Evolutionary conservation across 1,140 invertebrate genomes (phyloP).

Genomic region (Ostrea denselamellosa): DNA sequence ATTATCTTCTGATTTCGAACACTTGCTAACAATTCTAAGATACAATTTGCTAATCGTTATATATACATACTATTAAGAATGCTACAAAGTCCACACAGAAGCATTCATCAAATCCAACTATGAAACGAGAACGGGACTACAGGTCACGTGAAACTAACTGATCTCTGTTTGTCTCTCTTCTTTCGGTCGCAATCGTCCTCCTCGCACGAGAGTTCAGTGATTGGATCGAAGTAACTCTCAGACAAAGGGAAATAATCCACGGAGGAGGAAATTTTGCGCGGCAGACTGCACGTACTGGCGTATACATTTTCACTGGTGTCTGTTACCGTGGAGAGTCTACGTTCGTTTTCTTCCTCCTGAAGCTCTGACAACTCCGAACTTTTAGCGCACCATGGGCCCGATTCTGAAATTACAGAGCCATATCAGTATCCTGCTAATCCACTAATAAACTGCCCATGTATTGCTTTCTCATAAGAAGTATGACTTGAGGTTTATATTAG

Average conservation of each 20-base stretch:
- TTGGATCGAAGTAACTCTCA: not conserved
- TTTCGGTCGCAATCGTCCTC: not conserved
- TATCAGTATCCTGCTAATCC: too few species aligned
- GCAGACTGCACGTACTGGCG: conserved; percentile 15
- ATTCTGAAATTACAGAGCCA: not conserved
- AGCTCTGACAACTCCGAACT: not conserved
- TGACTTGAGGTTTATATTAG: too few species aligned
- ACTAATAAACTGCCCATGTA: too few species aligned
- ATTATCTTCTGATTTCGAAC: too few species aligned
- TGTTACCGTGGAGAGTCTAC: not conserved
- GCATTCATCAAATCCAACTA: not conserved
- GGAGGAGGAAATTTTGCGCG: not conserved
- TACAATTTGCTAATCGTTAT: too few species aligned
- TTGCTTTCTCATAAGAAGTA: too few species aligned
- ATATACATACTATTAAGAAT: too few species aligned
- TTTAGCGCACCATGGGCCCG: not conserved
- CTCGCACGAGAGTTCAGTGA: conserved; percentile 15
- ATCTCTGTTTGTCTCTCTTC: not conserved
- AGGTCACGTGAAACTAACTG: conserved; percentile 11
- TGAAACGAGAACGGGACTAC: not conserved
- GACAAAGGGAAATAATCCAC: not conserved
- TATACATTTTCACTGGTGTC: not conserved
- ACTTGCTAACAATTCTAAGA: too few species aligned
- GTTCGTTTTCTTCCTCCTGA: conserved; percentile 7
- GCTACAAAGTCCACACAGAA: not conserved